phyloP scores from a whole-genome alignment of 2,113 vertebrate genomes.

The Dunckerocampus dactyliophorus region DNA sequence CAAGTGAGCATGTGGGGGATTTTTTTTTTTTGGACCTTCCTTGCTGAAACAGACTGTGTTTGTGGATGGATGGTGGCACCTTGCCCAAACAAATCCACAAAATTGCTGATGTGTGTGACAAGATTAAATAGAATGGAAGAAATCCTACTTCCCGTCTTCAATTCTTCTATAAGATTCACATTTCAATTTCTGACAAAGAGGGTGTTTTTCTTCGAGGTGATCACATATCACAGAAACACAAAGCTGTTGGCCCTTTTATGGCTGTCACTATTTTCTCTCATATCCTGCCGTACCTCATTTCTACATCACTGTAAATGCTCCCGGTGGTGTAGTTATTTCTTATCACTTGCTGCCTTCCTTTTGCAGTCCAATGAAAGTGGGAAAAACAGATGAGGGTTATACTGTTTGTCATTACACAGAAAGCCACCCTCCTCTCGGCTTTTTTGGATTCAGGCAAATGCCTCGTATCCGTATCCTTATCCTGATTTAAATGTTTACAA shows the following conservation, averaged over 20 bases:
- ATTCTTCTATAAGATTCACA: constrained; percentile 7
- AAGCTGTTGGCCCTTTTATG: constrained; percentile 1
- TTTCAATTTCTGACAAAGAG: constrained; percentile 17
- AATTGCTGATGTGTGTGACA: constrained; percentile 8
- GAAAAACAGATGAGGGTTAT: constrained; percentile 1
- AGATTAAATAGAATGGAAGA: background rate
- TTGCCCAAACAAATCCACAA: constrained; percentile 4
- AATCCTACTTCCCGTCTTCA: constrained; percentile 6
- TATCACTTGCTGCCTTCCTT: background rate
- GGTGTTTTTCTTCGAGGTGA: constrained; percentile 15
- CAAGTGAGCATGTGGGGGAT: background rate
- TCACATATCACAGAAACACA: constrained; percentile 4
- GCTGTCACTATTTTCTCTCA: background rate
- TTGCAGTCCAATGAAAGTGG: constrained; percentile 11
- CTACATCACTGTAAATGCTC: background rate
- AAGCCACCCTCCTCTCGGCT: background rate
- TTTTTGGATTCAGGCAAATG: background rate
- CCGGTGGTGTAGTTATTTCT: background rate
- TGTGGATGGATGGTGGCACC: background rate
- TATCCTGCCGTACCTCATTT: background rate
- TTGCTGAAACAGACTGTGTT: background rate
- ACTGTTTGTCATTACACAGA: constrained; percentile 6
- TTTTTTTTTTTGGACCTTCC: background rate
- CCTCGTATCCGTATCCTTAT: too few species aligned
- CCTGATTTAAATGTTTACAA: too few species aligned